phyloP scores from a whole-genome alignment of 2,113 vertebrate species.

The Menura novaehollandiae region DNA sequence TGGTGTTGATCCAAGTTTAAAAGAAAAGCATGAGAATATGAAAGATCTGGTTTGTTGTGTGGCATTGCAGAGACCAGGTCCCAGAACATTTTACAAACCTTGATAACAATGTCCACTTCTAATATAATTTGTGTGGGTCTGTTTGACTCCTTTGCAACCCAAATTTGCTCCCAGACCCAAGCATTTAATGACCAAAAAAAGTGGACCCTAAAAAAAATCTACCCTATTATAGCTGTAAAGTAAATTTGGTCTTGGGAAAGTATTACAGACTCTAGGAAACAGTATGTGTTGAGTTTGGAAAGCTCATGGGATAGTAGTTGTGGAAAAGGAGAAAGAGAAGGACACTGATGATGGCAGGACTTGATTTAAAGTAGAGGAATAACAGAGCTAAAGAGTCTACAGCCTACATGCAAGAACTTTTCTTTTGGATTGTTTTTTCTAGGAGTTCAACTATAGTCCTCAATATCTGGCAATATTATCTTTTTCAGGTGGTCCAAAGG shows the following conservation, averaged over 20 bases:
- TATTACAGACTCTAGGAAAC: neutral
- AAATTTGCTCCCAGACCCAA: neutral
- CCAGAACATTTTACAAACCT: neutral
- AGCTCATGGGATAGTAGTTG: neutral
- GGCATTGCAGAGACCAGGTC: neutral
- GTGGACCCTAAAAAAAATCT: too few species aligned
- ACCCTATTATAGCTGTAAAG: neutral
- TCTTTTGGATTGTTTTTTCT: neutral
- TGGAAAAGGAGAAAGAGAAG: neutral
- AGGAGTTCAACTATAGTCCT: neutral
- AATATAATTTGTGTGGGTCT: neutral
- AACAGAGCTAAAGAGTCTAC: neutral
- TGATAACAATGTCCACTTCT: neutral
- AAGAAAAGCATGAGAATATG: neutral
- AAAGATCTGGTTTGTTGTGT: neutral
- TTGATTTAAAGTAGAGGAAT: neutral
- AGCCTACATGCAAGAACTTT: neutral
- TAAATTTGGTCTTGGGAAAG: neutral
- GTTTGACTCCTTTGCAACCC: neutral
- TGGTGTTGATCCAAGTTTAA: neutral
- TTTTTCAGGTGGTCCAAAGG: neutral
- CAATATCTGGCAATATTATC: neutral
- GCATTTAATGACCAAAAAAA: neutral
- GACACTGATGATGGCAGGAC: neutral
- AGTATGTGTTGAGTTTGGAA: neutral